Evolutionary conservation across 1,140 invertebrate species (phyloP).

Genomic region (Tetraneura akinire): DNA sequence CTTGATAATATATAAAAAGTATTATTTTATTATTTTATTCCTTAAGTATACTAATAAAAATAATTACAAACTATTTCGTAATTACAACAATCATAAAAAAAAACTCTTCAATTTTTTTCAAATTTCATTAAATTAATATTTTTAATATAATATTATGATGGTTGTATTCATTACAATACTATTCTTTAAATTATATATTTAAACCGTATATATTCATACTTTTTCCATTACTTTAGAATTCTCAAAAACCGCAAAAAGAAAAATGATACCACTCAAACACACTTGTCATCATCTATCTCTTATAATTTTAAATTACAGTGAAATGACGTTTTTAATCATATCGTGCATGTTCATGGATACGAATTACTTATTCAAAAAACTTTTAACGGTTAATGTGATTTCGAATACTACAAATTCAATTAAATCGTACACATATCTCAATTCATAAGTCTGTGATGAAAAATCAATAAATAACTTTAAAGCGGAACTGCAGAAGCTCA

Average conservation of each 20-base stretch:
- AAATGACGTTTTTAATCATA: background rate
- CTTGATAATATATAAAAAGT: too few relatives aligned
- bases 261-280: background rate
- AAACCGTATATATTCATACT: too few relatives aligned
- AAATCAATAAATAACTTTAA: background rate
- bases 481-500: background rate
- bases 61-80: too few relatives aligned
- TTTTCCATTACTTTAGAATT: background rate
- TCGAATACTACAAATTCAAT: background rate
- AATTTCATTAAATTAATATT: too few relatives aligned
- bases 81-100: too few relatives aligned
- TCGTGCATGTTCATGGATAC: background rate
- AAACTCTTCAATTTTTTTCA: too few relatives aligned
- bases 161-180: background rate
- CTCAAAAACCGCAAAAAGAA: constrained; percentile 11
- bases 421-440: background rate
- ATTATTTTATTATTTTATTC: too few relatives aligned
- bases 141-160: too few relatives aligned
- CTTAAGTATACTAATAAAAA: too few relatives aligned
- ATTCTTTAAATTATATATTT: background rate
- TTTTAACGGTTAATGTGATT: background rate
- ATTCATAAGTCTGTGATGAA: background rate
- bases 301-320: background rate
- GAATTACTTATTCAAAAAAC: background rate
- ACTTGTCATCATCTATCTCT: background rate